Base-by-base conservation (phyloP, 2,797 vertebrate genomes). In the Anableps anableps region DNA sequence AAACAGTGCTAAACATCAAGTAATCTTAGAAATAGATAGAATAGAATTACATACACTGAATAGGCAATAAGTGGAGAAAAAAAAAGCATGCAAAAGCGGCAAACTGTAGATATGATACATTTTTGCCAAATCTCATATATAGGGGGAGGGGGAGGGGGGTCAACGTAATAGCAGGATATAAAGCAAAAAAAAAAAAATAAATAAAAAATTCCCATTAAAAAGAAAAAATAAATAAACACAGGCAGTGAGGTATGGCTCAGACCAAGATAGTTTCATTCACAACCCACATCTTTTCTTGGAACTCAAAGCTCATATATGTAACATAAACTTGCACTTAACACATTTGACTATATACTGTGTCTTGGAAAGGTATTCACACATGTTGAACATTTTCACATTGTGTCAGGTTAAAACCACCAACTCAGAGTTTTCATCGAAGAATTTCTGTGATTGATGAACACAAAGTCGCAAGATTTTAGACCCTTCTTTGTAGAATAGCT, bases 1-100 rank as follows among this genome's bases (percentile, higher is more conserved):
- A 71, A 89, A 85, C 72, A 72, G 60, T 78, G 83, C 80, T 64
- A 76, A 31, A 34, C 11, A 81, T 82, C 82, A 85, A 77, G 66
- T 88, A 83, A 81, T 66, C 34, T 45, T 45, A 62, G 68, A 55
- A 29, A 75, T 45, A 72, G 3, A 80, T 85, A 60, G 73, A 79
- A 79, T 84, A 80, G 76, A 31, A n/a, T 78, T 38, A 83, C 55
- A 77, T 48, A 10, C 51, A 70, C 1, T 0, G 23, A 53, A 26
- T 16, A 19, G 43, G 72, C 23, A 41, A 70, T 41, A 66, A 70
- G 58, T 0, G 26, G n/a, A n/a, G n/a, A 13, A 34, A 55, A 71
- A 53, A 0, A 14, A 34, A 45, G 26, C 38, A 19, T 78, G 48
- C 41, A 29, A 78, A 77, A 23, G 31, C 2, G 64, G 53, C 45